Base-by-base conservation (phyloP, 1,140 invertebrate genomes). In the Pachyrhynchus sulphureomaculatus region DNA sequence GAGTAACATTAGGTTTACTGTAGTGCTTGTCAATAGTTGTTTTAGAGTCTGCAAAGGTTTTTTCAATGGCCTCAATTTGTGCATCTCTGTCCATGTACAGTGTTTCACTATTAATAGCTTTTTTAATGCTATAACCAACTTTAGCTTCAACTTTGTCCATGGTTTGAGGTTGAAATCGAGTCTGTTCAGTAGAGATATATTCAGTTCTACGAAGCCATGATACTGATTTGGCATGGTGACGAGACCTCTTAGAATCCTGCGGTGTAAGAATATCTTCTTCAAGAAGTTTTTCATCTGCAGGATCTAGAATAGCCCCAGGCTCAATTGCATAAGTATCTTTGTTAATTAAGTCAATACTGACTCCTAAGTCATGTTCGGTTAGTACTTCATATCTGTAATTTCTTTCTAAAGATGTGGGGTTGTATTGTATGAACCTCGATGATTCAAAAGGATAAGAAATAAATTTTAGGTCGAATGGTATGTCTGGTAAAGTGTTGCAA, bases 141-240 rank as follows among this genome's bases (percentile, higher is more conserved):
- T 96, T 97, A 21, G 95, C 93, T 82, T 98, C 95, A 72, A 95
- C 93, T 82, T 97, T 97, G 69, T 98, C 95, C 81, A 95, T 92
- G 68, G 88, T 93, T 77, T 93, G 93, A 26, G 93, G 92, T 73
- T 96, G 94, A 76, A 97, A 99, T 67, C 97, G 84, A 23, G 96
- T 98, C 72, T 96, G 95, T 81, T 99, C 96, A 21, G 96, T 96
- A 3, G 96, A 98, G 74, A 99, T 99, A 75, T 99, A 99, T 78
- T 99, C 97, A 0, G 97, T 99, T 72, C 96, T 88, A 47, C 97
- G 86, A 69, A 98, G 82, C 95, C 96, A 98, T 2, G 95, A 96
- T 1, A 98, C 94, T 74, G 88, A 93, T 65, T 91, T 88, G 1
- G 93, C 92, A 82, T 98, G 95, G 80, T 96, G 93, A 6, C 90